phyloP scores from a whole-genome alignment of 1,140 invertebrate genomes.

The Arion vulgaris region DNA sequence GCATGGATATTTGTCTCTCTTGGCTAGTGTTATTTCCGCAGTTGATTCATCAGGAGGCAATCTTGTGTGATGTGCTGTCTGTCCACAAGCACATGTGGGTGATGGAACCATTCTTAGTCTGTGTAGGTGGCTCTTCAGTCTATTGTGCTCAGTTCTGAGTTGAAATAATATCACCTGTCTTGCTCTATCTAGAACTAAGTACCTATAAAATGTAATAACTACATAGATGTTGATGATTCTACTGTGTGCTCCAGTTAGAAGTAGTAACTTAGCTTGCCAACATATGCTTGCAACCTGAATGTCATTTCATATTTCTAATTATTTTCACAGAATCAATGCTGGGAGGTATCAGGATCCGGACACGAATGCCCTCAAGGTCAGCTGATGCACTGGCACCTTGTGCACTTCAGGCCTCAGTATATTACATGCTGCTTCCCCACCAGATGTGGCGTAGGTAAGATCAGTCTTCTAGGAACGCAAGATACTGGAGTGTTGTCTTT shows the following conservation, averaged over 20 bases:
- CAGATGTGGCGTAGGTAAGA: slow-evolving; percentile 15
- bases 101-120: no score
- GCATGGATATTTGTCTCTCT: no score
- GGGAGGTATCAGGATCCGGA: not conserved
- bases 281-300: not conserved
- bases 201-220: not conserved
- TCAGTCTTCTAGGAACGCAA: not conserved
- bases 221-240: not conserved
- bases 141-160: no score
- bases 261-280: not conserved
- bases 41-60: no score
- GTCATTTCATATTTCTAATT: not conserved
- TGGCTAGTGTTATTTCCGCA: no score
- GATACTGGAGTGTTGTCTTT: not conserved
- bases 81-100: no score
- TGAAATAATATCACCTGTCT: no score
- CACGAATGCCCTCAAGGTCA: slow-evolving; percentile 18
- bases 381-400: slow-evolving; percentile 6
- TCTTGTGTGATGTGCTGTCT: no score
- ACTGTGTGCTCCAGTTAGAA: not conserved
- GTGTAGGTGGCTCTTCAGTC: no score
- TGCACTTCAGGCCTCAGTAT: not conserved
- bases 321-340: not conserved
- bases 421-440: slow-evolving; percentile 18
- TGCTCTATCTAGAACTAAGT: not conserved